Evolutionary conservation across 2,797 vertebrate species (phyloP), one percentile per base, ranked within the genome.

Genomic region (Perdix hodgsoniae): DNA sequence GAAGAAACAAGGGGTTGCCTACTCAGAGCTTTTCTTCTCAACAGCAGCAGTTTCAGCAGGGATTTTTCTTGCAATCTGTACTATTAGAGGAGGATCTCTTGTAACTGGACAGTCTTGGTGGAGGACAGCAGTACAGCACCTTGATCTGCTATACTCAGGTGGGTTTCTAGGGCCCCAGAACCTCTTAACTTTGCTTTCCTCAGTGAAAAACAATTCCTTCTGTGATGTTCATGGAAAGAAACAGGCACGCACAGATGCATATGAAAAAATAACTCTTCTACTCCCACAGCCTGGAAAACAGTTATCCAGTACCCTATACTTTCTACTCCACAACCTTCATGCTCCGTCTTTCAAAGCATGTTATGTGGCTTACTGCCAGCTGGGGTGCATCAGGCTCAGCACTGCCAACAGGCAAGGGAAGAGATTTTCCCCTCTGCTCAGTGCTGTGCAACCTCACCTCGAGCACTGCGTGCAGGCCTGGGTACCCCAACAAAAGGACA

Each of bases 151-250:
- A 18, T 66, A 50, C 59, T 90, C 76, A 66, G 73, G 45, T 91
- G 63, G 40, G 45, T 83, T 93, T 84, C 67, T 23, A 88, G 65
- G 56, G 29, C 29, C 61, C 57, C 11, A 45, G 92, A 83, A 77
- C 13, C 29, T 69, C 22, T 49, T 21, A 2, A 65, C 24, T 66
- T 81, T 81, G 3, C 59, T 78, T 88, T 29, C 63, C 61, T 42
- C 81, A 78, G 57, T 54, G 65, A 91, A 90, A 85, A 86, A 73
- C 27, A 1, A 65, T 16, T 77, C 56, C 59, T 27, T 54, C 63
- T 56, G 59, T 45, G 73, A 29, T 69, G 76, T 75, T 91, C 66
- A 42, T 47, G 80, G 84, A 86, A 85, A 92, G 75, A 80, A 89
- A 80, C 13, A 74, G 40, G 37, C 29, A 70, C 29, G 71, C 11